Base-by-base conservation (phyloP, 2,797 vertebrate genomes). In the Cryptoblepharus egeriae region DNA sequence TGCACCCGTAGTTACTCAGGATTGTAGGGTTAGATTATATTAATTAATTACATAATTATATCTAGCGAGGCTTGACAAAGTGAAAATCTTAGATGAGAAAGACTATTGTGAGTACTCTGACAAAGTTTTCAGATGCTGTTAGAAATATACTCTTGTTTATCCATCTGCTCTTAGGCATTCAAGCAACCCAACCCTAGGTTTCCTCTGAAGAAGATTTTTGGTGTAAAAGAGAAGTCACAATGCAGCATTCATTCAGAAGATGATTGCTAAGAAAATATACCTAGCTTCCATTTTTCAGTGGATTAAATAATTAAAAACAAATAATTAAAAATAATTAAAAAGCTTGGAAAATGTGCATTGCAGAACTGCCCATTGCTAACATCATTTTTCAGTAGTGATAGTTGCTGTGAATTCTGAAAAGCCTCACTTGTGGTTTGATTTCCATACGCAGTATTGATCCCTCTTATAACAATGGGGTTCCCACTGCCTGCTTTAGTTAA, bases 141-240 rank as follows among this genome's bases (percentile, higher is more conserved):
- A 76, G 37, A 76, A 11, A 30, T n/a, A 16, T 63, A 49, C 9
- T 49, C 45, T 11, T 49, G 45, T 5, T 11, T 10, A 49, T 63
- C 63, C 63, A 83, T 58, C 28, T 64, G 74, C 49, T 85, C 77
- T 37, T 79, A 5, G 24, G 57, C 0, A 0, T 61, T 77, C 69
- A 82, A 79, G 57, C 10, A 78, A 13, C 35, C 35, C 13, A 69
- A 16, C 52, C n/a, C 32, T 24, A 32, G 87, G 87, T 85, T 80
- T 78, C 80, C 85, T 77, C 85, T 35, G 30, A 69, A 63, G 24
- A 79, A 83, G n/a, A 82, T 45, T 4, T 16, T 82, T 79, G 32
- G 22, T n/a, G 84, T 20, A 45, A n/a, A 8, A 73, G 22, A 77
- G 1, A 24, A 11, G 77, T 1, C 70, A 55, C 37, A 26, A 5